Evolutionary conservation across 2,797 vertebrate species (phyloP).

Genomic region (Numenius phaeopus): DNA sequence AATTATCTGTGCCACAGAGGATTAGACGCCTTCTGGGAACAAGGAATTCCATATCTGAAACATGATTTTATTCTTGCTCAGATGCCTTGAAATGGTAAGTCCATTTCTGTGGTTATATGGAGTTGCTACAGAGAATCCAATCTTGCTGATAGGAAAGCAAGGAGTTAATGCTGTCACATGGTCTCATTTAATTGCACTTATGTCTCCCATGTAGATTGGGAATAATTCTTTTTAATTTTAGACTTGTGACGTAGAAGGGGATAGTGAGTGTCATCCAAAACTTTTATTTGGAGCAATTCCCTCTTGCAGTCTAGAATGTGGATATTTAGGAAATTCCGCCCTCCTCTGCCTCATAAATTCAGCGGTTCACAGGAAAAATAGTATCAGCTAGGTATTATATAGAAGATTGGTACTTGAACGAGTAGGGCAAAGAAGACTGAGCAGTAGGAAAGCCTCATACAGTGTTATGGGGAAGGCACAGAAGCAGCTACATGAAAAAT

Average conservation of each 20-base stretch:
- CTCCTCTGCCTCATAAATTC: not conserved
- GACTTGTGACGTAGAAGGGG: fast-evolving
- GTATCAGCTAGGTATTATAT: not conserved
- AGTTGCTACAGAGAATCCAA: not conserved
- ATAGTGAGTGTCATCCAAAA: not conserved
- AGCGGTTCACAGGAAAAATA: not conserved
- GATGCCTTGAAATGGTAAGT: not conserved
- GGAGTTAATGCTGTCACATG: not conserved
- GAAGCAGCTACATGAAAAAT: not conserved
- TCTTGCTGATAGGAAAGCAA: not conserved
- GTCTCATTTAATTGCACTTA: not conserved
- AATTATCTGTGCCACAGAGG: not conserved
- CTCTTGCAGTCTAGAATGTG: fast-evolving
- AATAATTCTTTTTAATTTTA: not conserved
- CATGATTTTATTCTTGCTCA: not conserved
- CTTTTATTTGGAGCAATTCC: not conserved
- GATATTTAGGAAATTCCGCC: not conserved
- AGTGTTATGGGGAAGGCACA: not conserved
- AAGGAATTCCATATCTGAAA: not conserved
- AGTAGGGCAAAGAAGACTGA: not conserved
- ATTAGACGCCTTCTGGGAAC: not conserved
- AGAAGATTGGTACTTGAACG: not conserved
- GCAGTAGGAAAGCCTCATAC: not conserved
- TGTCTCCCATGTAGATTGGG: not conserved
- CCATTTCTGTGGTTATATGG: not conserved